These are phyloP conservation scores for Dreissena rostriformis DNA, from an alignment of 1,140 invertebrate species.

Conservation along the genomic window DNA sequence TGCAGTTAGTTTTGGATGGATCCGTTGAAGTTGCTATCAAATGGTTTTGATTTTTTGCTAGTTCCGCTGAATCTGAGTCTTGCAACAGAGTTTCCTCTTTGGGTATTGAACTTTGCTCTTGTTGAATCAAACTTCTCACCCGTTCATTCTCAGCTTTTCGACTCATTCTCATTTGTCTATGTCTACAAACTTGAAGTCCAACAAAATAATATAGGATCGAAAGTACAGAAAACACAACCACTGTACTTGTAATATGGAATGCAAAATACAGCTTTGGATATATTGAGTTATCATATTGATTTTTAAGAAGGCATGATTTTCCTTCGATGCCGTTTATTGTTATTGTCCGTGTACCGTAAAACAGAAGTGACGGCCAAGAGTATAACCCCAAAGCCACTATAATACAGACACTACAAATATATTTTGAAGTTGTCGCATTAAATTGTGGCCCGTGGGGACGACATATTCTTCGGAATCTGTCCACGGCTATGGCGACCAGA, in stretches of 20 bases:
- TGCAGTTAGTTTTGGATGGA: not conserved
- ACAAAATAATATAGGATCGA: conserved; percentile 45
- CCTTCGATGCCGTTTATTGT: not conserved
- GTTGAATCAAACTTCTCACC: conserved; percentile 14
- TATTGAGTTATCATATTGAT: conserved; percentile 20
- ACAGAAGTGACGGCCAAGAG: too few species aligned
- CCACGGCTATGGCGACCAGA: too few species aligned
- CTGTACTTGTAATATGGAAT: conserved; percentile 10
- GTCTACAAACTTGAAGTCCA: conserved; percentile 46
- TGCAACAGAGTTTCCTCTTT: conserved; percentile 41
- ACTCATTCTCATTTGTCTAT: conserved; percentile 10
- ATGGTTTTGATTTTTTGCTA: conserved; percentile 12
- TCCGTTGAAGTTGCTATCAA: not conserved
- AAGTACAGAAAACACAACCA: conserved; percentile 33
- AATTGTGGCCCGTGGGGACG: too few species aligned
- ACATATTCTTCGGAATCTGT: too few species aligned
- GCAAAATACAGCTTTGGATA: conserved; percentile 35
- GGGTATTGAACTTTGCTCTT: not conserved
- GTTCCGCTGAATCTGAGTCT: conserved; percentile 42
- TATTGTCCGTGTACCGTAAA: too few species aligned
- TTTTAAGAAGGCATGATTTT: conserved; percentile 25
- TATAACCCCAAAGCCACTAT: too few species aligned
- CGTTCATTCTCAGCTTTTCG: not conserved
- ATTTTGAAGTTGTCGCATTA: conserved; percentile 9
- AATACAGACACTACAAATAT: conserved; percentile 27